Base-by-base conservation (phyloP, 1,140 invertebrate species). In the Popillia japonica region DNA sequence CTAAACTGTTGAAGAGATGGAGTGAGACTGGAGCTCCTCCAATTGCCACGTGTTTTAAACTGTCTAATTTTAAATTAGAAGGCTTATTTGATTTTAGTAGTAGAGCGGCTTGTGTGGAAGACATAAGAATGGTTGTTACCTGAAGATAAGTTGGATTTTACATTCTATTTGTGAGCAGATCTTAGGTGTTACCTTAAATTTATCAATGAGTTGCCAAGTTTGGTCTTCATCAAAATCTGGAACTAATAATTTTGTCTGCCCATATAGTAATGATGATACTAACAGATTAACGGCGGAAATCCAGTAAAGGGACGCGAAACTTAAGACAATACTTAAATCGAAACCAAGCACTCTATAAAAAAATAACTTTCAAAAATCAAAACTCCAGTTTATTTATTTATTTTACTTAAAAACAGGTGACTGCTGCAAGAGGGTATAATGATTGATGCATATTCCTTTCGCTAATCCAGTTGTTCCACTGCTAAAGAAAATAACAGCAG, bases 401-500 rank as follows among this genome's bases (percentile, higher is more conserved):
- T 10, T 40, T 41, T 34, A 68, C 40, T 41, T 72, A 59, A 34
- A 64, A 34, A 8, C 41, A n/a, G 14, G 7, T 3, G 40, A 20
- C 41, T 75, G 42, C 14, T 10, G 14, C 23, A 76, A 76, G 22
- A 76, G n/a, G 17, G 78, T 44, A 75, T 83, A 80, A 79, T 94
- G 92, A 3, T 91, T 92, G 1, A 93, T 82, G 83, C 92, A 90
- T 0, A 93, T 92, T 11, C 93, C 93, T 86, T 95, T 95, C 0
- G 94, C 93, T 40, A 91, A 85, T 48, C 93, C 93, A 48, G 93
- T 94, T 3, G 93, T 94, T 6, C 94, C 94, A 81, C 92, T 94
- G 0, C 93, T 90, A 78, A 85, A 88, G 9, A 89, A 48, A 14
- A 90, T 84, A 0, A 84, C 59, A 6, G 83, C 84, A 0, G 83